Conservation (phyloP, 2,888 invertebrate species). For the Therioaphis trifolii region DNA sequence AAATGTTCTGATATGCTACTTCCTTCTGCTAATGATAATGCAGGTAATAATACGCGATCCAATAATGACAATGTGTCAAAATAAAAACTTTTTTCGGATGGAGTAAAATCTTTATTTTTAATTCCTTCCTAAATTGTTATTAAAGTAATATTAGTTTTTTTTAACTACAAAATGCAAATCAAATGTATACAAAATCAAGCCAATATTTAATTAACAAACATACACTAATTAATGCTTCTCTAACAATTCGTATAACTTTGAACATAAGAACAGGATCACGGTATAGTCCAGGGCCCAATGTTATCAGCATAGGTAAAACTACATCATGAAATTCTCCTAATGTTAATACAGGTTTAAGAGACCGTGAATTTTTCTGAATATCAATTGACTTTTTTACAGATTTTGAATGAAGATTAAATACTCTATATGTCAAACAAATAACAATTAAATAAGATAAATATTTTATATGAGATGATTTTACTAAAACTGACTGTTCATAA, state of each 20-base stretch:
- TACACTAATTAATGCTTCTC: constrained; percentile 70
- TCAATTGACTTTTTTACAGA: constrained; percentile 74
- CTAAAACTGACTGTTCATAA: constrained; percentile 81
- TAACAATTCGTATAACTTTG: constrained; percentile 77
- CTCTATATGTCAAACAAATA: constrained; percentile 70
- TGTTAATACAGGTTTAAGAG: constrained; percentile 77
- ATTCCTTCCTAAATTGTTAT: constrained; percentile 44
- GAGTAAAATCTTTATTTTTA: constrained; percentile 64
- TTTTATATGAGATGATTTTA: neutral
- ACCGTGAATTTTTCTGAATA: constrained; percentile 72
- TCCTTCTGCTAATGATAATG: constrained; percentile 89
- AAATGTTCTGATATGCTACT: constrained; percentile 97
- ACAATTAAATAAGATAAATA: neutral
- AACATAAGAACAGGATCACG: constrained; percentile 90
- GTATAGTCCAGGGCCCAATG: constrained; percentile 88
- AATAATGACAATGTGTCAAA: constrained; percentile 86
- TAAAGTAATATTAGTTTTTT: constrained; percentile 25
- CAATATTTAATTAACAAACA: constrained; percentile 20
- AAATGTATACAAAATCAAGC: no score
- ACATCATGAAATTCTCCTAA: constrained; percentile 80
- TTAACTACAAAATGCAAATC: no score
- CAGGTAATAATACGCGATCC: constrained; percentile 89
- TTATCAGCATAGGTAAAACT: constrained; percentile 86
- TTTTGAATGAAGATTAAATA: constrained; percentile 80
- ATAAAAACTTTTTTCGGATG: constrained; percentile 74